phyloP scores from a whole-genome alignment of 2,113 vertebrate species.

The Burhinus bistriatus region DNA sequence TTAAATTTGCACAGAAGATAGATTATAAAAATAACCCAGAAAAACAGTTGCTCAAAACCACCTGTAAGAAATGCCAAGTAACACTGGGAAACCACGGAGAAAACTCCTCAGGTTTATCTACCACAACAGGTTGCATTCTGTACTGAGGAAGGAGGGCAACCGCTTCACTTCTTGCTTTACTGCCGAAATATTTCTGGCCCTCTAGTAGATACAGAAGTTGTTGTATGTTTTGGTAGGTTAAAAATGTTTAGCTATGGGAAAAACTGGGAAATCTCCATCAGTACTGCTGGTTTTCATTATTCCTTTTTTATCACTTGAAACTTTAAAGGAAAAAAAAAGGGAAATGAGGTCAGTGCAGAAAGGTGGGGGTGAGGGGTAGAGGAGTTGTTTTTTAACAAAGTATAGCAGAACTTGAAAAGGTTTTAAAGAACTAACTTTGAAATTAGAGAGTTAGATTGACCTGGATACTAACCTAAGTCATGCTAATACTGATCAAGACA shows the following conservation, averaged over 20 bases:
- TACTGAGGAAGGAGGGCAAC: neutral
- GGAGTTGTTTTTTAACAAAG: neutral
- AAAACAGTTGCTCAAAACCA: neutral
- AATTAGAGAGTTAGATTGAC: neutral
- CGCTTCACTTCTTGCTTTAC: neutral
- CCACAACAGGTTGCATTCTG: neutral
- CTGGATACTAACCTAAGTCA: neutral
- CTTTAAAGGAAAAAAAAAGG: neutral
- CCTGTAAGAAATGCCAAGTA: neutral
- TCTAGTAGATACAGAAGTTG: neutral
- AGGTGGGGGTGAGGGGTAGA: neutral
- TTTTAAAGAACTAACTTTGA: neutral
- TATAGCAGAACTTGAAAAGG: neutral
- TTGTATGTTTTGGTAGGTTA: neutral
- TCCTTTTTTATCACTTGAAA: neutral
- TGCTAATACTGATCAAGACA: neutral
- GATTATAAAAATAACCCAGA: neutral
- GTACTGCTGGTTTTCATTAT: neutral
- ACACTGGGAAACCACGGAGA: neutral
- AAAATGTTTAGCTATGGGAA: neutral
- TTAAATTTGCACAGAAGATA: neutral
- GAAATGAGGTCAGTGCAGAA: neutral
- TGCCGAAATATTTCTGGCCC: neutral
- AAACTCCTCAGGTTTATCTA: neutral
- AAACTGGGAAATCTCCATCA: neutral